Conservation (phyloP, 1,140 invertebrate genomes). For the Dendrolimus punctatus region DNA sequence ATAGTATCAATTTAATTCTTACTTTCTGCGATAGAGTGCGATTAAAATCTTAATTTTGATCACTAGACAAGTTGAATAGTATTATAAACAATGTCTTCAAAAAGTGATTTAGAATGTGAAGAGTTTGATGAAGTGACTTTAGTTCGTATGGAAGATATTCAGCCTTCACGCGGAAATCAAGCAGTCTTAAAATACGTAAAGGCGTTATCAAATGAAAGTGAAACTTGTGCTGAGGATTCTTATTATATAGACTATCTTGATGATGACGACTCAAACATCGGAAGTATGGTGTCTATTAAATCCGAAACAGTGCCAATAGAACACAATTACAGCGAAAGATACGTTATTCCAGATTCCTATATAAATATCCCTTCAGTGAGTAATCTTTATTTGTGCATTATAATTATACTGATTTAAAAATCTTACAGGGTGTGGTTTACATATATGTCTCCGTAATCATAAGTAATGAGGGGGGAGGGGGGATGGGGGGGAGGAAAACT, state of each 20-base stretch:
- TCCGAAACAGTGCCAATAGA: slow-evolving; percentile 28
- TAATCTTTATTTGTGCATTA: too few relatives aligned
- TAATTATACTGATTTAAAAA: too few relatives aligned
- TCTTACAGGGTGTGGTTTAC: too few relatives aligned
- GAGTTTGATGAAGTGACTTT: slow-evolving; percentile 44
- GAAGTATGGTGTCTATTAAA: slow-evolving; percentile 45
- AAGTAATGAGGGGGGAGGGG: too few relatives aligned
- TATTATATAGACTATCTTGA: slow-evolving; percentile 4
- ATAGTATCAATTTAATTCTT: too few relatives aligned
- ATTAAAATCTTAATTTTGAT: background rate
- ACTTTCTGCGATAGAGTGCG: too few relatives aligned
- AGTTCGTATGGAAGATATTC: slow-evolving; percentile 52
- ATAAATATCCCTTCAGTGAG: too few relatives aligned
- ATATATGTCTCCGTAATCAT: too few relatives aligned
- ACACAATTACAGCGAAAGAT: slow-evolving; percentile 17
- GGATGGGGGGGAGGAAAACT: too few relatives aligned
- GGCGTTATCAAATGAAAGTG: slow-evolving; percentile 27
- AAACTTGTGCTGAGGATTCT: background rate
- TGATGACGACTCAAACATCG: slow-evolving; percentile 45
- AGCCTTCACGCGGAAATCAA: slow-evolving; percentile 32
- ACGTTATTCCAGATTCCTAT: slow-evolving; percentile 26
- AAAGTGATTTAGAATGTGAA: slow-evolving; percentile 31
- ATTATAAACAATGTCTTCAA: slow-evolving; percentile 36
- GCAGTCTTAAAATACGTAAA: slow-evolving; percentile 21
- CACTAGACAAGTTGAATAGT: slow-evolving; percentile 6